Evolutionary conservation across 1,140 invertebrate species (phyloP), one percentile per base, ranked within the genome.

Genomic region (Neuroterus valhalla): DNA sequence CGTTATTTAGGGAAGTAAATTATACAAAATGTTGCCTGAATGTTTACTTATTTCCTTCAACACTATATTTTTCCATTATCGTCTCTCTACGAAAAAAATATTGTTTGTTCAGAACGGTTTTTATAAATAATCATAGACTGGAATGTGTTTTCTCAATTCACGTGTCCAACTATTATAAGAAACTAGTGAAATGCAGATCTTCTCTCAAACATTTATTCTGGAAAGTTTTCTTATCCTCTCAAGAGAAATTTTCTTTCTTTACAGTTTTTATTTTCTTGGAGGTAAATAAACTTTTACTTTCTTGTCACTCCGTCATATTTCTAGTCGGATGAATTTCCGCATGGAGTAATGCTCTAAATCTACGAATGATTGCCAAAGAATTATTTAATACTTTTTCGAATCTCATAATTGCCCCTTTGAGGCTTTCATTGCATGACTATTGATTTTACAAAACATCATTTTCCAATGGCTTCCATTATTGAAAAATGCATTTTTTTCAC

Each of bases 281-380:
- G 26, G 21, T 62, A 23, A 62, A 62, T 62, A 15, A 62, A 26
- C 52, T 62, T 62, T 55, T 21, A 55, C 50, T 55, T 55, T 23
- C 11, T 55, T 55, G 21, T 21, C 19, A 55, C 50, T 55, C 50
- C 14, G 3, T 55, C 23, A 55, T 19, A 23, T 55, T 55, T 17
- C 23, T 15, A 26, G 5, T 55, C 11, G 12, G 23, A 26, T 55
- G 23, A 55, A 12, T 23, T 14, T 4, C 2, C 26, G 26, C 21
- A 15, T 26, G 12, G 8, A 62, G n/a, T 38, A 5, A 31, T 55
- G 3, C 31, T 38, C 0, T 8, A 38, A n/a, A n/a, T n/a, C n/a
- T n/a, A n/a, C n/a, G n/a, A n/a, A n/a, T n/a, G n/a, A n/a, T n/a
- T n/a, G n/a, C n/a, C n/a, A n/a, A n/a, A n/a, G n/a, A n/a, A n/a